Base-by-base conservation (phyloP, 2,888 invertebrate genomes). In the Mesoligia furuncula region DNA sequence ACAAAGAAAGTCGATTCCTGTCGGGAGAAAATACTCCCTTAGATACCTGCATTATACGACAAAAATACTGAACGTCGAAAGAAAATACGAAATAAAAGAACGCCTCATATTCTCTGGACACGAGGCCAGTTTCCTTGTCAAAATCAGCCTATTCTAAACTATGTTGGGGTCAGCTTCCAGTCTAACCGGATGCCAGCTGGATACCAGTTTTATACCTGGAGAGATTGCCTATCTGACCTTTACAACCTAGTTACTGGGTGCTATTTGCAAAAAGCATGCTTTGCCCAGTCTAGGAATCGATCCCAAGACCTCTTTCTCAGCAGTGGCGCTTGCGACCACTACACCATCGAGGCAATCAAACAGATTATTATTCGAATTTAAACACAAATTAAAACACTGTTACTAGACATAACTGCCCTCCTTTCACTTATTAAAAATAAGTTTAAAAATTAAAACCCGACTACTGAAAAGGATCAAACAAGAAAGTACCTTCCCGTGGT, bases 11-110 rank as follows among this genome's bases (percentile, higher is more conserved):
- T 11, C 45, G 31, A 51, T 54, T 75, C 15, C 9, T 67, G 7
- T 66, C 36, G 27, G 54, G 36, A 62, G 62, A 82, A 82, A 67
- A 81, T 66, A 75, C 61, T 45, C 54, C 31, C 31, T 65, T 31
- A 20, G 31, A 36, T 17, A 42, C 11, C 27, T 7, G 11, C 6
- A 36, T 3, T 20, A 7, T 15, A 31, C 6, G 45, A 6, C 0
- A 20, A 31, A 59, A 45, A 66, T 62, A 24, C 11, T 9, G 3
- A 24, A 36, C 65, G 6, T 27, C 11, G 8, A 15, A 65, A 61
- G n/a, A 61, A 42, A 42, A 51, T 42, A 31, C 24, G 17, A 57
- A 13, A 27, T 45, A 74, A 59, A 74, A 59, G 2, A 45, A 57
- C 0, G 4, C 17, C 31, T 54, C 24, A 17, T 24, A 13, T 7